A percentile compares a stretch with the other conserved stretches of the same genome.
Evolutionary conservation across 2,888 invertebrate genomes (phyloP).

Genomic region (Drosophila algonquin): DNA sequence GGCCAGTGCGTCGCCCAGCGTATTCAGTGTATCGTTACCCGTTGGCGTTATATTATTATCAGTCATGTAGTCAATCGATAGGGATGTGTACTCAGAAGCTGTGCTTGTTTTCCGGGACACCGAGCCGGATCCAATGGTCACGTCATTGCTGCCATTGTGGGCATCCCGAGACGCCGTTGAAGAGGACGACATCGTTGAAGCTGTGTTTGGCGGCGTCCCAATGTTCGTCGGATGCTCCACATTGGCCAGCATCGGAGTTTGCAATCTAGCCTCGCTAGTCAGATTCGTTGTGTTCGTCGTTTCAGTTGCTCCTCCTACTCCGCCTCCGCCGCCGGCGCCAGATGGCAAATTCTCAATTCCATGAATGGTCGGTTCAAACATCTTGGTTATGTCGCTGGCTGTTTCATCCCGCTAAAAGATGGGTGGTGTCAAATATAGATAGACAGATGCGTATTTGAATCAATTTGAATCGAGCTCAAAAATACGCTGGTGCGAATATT

Average conservation of each 20-base stretch:
- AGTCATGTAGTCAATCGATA: slow-evolving; percentile 85
- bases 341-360: slow-evolving; percentile 66
- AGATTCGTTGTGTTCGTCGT: slow-evolving; percentile 31
- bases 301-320: slow-evolving; percentile 45
- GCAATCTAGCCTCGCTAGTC: slow-evolving; percentile 42
- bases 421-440: slow-evolving; percentile 53
- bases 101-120: slow-evolving; percentile 86
- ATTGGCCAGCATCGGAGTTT: slow-evolving; percentile 44
- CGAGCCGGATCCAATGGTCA: slow-evolving; percentile 78
- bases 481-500: slow-evolving; percentile 34
- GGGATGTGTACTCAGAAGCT: slow-evolving; percentile 84
- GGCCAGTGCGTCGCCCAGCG: slow-evolving; percentile 34
- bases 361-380: slow-evolving; percentile 82
- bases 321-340: not conserved
- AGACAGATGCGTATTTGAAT: slow-evolving; percentile 49
- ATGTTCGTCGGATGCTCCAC: slow-evolving; percentile 53
- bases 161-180: slow-evolving; percentile 75
- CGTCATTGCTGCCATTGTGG: slow-evolving; percentile 72
- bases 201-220: slow-evolving; percentile 66
- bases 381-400: slow-evolving; percentile 83
- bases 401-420: slow-evolving; percentile 84
- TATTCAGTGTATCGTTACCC: slow-evolving; percentile 58
- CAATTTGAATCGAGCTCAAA: slow-evolving; percentile 24
- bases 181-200: slow-evolving; percentile 76
- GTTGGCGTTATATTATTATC: slow-evolving; percentile 85